Evolutionary conservation across 2,797 vertebrate species (phyloP).

Genomic region (Halcyon leucocephala): DNA sequence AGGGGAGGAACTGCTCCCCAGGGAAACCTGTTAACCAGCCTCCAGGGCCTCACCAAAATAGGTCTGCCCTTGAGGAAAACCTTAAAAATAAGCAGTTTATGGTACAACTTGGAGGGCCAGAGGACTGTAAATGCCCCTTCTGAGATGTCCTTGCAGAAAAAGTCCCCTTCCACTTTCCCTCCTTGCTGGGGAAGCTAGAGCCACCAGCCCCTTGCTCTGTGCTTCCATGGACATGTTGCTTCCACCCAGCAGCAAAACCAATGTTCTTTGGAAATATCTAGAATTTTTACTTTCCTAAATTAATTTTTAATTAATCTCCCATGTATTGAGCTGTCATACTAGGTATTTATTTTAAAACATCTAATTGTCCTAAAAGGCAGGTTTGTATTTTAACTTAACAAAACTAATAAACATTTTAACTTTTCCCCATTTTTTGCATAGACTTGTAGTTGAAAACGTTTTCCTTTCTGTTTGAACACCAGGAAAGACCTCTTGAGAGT

Average conservation of each 20-base stretch:
- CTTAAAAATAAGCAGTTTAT: not conserved
- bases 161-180: not conserved
- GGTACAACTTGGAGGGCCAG: not conserved
- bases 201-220: accelerated
- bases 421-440: not conserved
- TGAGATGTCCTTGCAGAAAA: not conserved
- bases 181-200: accelerated
- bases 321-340: not conserved
- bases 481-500: not conserved
- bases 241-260: accelerated
- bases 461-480: not conserved
- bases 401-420: not conserved
- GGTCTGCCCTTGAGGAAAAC: not conserved
- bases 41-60: no score
- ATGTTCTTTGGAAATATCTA: not conserved
- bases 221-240: not conserved
- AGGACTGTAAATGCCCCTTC: not conserved
- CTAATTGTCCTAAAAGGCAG: not conserved
- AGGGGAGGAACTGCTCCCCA: not conserved
- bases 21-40: not conserved
- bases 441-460: not conserved
- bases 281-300: not conserved
- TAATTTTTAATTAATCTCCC: not conserved
- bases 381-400: not conserved
- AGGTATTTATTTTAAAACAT: not conserved